These are phyloP conservation scores for Delia radicum DNA, from an alignment of 1,140 invertebrate genomes.

Conservation along the genomic window DNA sequence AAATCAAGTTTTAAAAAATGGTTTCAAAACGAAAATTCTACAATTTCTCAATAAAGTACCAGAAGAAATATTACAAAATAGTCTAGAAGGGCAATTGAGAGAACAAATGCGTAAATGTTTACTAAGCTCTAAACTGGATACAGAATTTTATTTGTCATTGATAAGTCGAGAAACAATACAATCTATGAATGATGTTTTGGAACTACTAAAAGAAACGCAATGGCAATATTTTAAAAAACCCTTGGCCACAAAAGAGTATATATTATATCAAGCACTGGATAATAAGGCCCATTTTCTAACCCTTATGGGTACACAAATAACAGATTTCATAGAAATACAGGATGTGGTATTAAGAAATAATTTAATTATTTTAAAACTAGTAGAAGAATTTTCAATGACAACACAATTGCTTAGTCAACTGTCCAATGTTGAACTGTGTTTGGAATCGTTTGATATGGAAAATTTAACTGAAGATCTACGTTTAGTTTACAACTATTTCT, in stretches of 20 bases:
- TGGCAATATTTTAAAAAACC: constrained; percentile 20
- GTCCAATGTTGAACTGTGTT: constrained; percentile 33
- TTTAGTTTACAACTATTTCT: constrained; percentile 44
- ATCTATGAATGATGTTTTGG: constrained; percentile 31
- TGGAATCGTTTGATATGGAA: constrained; percentile 33
- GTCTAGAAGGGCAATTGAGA: not conserved
- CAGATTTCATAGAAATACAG: constrained; percentile 34
- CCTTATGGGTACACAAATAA: constrained; percentile 36
- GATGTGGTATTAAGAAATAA: constrained; percentile 40
- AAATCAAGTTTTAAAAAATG: not conserved
- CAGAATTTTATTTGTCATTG: constrained; percentile 29
- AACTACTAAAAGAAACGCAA: constrained; percentile 7
- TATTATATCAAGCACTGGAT: constrained; percentile 34
- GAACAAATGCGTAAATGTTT: not conserved
- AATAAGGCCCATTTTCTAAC: constrained; percentile 41
- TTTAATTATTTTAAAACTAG: constrained; percentile 42
- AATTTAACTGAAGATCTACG: constrained; percentile 34
- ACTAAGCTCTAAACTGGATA: not conserved
- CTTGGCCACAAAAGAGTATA: constrained; percentile 31
- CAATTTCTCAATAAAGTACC: not conserved
- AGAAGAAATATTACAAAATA: not conserved
- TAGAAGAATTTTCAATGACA: constrained; percentile 41
- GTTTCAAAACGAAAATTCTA: not conserved
- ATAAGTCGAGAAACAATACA: constrained; percentile 33
- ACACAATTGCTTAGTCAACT: constrained; percentile 40